Evolutionary conservation across 2,888 invertebrate genomes (phyloP), one percentile per base, ranked within the genome.

Genomic region (Hemithea aestivaria): DNA sequence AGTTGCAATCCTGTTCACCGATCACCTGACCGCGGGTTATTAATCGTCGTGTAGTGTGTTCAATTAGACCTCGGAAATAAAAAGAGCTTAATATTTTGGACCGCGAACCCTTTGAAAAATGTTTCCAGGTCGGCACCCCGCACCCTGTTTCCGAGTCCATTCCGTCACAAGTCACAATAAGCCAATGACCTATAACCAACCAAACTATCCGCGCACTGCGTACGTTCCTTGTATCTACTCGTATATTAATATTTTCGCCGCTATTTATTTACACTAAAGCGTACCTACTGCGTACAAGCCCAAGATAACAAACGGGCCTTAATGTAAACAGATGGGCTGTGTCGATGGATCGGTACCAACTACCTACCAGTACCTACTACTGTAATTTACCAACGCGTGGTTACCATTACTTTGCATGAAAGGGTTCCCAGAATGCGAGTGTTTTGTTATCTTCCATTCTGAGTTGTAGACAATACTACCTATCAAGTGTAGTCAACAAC

Each of bases 271-370:
- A 50, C 47, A 49, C 34, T 22, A 31, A 20, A 42, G 45, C 41
- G 42, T 47, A 36, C 37, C 34, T 22, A 31, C 12, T 42, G 45
- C 41, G 42, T 47, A 36, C 37, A 42, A 23, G 45, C 39, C 32
- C 36, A 29, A 31, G 53, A 58, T 61, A 68, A 65, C 63, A 64
- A 65, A 65, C 62, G 56, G 58, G 58, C 62, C 55, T 53, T 57
- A 57, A 60, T 47, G 58, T 73, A 76, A 73, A 75, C 71, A 74
- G 44, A 36, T 36, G 38, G 40, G 42, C 45, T 46, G 51, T 45
- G 74, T 52, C 61, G 66, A 73, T 58, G 52, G 71, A 73, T 46
- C 51, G 44, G 48, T 55, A 53, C 61, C 72, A 68, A 54, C 45
- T 32, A 56, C 44, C 48, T 23, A 31, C 34, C 29, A 25, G 33